Percentiles rank a stretch among this genome's conserved stretches.
Evolutionary conservation across 2,797 vertebrate species (phyloP).

Genomic region (Crocidura indochinensis): DNA sequence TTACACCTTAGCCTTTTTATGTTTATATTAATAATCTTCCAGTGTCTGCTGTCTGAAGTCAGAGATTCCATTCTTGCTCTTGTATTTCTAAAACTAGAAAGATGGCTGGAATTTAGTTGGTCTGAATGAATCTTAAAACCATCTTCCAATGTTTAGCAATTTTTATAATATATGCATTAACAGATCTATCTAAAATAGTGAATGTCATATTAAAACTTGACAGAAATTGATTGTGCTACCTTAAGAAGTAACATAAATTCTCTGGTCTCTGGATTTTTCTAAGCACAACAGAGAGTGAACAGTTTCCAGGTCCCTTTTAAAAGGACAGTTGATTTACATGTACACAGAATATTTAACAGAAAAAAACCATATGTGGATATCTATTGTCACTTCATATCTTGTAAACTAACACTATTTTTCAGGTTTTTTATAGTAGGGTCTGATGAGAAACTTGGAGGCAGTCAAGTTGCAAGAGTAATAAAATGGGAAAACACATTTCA

Average conservation of each 20-base stretch:
- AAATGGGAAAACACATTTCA: not conserved
- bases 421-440: conserved; percentile 38
- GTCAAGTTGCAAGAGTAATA: conserved; percentile 4
- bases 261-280: not conserved
- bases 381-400: not conserved
- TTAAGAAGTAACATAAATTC: conserved; percentile 18
- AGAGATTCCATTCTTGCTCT: not conserved
- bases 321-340: not conserved
- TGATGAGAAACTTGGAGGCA: conserved; percentile 2
- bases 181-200: conserved; percentile 26
- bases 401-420: conserved; percentile 8
- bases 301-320: conserved; percentile 4
- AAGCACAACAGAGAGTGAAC: not conserved
- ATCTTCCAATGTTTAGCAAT: not conserved
- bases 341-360: conserved; percentile 41
- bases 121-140: conserved; percentile 13
- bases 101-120: not conserved
- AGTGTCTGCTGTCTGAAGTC: not conserved
- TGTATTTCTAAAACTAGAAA: not conserved
- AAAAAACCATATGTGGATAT: not conserved
- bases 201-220: not conserved
- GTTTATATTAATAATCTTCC: not conserved
- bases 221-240: not conserved
- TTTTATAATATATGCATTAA: not conserved
- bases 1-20: conserved; percentile 12